Conservation (phyloP, 2,797 vertebrate species). For the Scolopax bukidnonensis region DNA sequence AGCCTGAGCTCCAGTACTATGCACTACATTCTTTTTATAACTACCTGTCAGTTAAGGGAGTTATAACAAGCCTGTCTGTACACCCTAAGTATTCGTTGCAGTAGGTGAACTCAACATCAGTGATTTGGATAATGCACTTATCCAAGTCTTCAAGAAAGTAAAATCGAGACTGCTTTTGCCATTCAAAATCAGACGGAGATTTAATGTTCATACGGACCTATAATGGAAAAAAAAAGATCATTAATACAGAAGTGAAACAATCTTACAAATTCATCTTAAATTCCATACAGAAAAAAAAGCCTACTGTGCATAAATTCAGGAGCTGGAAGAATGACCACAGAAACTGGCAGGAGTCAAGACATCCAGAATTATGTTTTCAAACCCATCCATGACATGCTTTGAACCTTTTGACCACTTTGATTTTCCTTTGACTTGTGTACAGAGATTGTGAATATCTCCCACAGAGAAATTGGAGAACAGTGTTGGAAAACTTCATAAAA, state of each 20-base stretch:
- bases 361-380: neutral
- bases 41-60: slow-evolving; percentile 87
- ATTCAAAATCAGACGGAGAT: slow-evolving; percentile 84
- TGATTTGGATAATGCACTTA: slow-evolving; percentile 85
- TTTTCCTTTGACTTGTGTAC: neutral
- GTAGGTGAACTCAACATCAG: slow-evolving; percentile 87
- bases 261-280: neutral
- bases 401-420: neutral
- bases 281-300: neutral
- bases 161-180: slow-evolving; percentile 88
- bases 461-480: neutral
- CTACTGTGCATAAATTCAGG: neutral
- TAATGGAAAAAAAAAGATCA: neutral
- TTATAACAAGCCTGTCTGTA: slow-evolving; percentile 88
- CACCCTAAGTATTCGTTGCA: slow-evolving; percentile 90
- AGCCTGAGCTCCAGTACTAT: neutral
- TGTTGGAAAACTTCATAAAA: neutral
- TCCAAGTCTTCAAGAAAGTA: slow-evolving; percentile 86
- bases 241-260: neutral
- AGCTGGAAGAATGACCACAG: neutral
- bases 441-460: neutral
- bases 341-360: neutral
- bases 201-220: slow-evolving; percentile 84
- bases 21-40: neutral
- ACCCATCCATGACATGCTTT: neutral